Base-by-base conservation (phyloP, 2,797 vertebrate genomes). In the Sebastes vulpes region DNA sequence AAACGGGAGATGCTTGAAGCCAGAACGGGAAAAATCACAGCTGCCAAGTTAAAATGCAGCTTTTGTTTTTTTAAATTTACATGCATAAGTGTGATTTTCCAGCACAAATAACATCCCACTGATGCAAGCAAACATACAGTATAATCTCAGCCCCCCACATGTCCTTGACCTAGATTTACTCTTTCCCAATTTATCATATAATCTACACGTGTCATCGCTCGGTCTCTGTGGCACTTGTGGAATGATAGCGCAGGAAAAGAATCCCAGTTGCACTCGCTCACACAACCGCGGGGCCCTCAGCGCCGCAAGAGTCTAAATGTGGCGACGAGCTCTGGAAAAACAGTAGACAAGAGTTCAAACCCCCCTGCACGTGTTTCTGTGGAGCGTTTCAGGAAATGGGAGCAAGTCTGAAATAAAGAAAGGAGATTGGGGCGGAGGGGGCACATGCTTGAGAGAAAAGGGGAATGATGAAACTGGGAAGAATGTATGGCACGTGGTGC, bases 181-280 rank as follows among this genome's bases (percentile, higher is more conserved):
- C 85, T 82, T 72, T 18, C 66, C 57, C 72, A 66, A 67, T 86
- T 77, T 50, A 79, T 89, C 77, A 77, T 69, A 63, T 68, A 74
- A 46, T 72, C 83, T 70, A 72, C 82, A 89, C 82, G 29, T 89
- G 91, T 93, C 92, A 83, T 75, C 80, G 31, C 79, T 16, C 9
- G 79, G 71, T 65, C 85, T 79, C 91, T 81, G 86, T 85, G 93
- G 92, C 92, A 93, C 89, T 92, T 85, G 76, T 87, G 90, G 92
- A 94, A 93, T 91, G 89, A 92, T 65, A 83, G 89, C 83, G 87
- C 77, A 31, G 87, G 35, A 58, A 89, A 87, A 86, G 69, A 91
- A 91, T 86, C 85, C 79, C 35, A 83, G 76, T 68, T 77, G 79
- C 86, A 74, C 91, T 76, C 81, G 35, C 73, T 88, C 78, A 66